These are phyloP conservation scores for Zaprionus davidi DNA, from an alignment of 1,140 invertebrate species.

Conservation along the genomic window DNA sequence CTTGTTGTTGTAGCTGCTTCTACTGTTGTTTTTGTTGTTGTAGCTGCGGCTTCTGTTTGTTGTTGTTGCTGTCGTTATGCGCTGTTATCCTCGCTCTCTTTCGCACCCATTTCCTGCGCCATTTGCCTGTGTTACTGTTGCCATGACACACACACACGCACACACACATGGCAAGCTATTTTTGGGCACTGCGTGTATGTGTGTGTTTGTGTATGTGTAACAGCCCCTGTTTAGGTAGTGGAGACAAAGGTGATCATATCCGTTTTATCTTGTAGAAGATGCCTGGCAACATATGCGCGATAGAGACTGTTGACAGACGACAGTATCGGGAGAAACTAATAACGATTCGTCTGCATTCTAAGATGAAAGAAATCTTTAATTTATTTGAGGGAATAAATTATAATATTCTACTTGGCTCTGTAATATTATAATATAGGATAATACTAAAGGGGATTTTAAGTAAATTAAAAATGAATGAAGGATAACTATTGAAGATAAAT, in stretches of 20 bases:
- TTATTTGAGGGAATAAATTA: too few species aligned
- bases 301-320: constrained; percentile 1
- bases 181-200: not conserved
- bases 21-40: constrained; percentile 18
- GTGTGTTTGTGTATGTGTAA: constrained; percentile 1
- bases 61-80: constrained; percentile 52
- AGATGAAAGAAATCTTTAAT: not conserved
- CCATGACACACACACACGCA: constrained; percentile 17
- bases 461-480: too few species aligned
- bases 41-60: constrained; percentile 17
- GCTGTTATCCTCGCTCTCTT: constrained; percentile 46
- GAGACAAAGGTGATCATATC: constrained; percentile 17
- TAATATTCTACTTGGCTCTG: too few species aligned
- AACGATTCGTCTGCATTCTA: not conserved
- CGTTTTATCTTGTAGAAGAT: constrained; percentile 12
- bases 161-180: constrained; percentile 5
- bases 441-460: too few species aligned
- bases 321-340: not conserved
- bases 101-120: constrained; percentile 11
- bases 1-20: not conserved
- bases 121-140: constrained; percentile 20
- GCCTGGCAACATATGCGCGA: constrained; percentile 14
- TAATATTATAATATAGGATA: too few species aligned
- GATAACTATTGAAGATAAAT: too few species aligned
- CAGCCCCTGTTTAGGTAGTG: not conserved